Evolutionary conservation across 2,113 vertebrate species (phyloP).

Genomic region (Cephalopholis sonnerati): DNA sequence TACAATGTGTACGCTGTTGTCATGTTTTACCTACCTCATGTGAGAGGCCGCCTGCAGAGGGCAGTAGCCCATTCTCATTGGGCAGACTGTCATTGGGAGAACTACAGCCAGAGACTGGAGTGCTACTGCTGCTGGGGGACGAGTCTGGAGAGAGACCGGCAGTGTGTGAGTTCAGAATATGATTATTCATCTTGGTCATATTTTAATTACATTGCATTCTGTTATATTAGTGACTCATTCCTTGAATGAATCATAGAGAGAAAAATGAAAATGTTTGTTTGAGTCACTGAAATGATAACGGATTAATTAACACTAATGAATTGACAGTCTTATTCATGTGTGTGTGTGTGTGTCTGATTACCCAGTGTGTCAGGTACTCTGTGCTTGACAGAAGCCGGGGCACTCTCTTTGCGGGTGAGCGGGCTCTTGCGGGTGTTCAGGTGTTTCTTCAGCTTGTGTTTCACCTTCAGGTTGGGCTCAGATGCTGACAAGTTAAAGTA

Average conservation of each 20-base stretch:
- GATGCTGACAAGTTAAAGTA: conserved; percentile 82
- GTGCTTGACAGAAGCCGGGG: conserved; percentile 90
- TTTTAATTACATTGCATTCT: neutral
- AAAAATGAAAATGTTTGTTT: neutral
- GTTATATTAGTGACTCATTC: neutral
- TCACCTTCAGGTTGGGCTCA: conserved; percentile 95
- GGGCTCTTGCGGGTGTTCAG: conserved; percentile 93
- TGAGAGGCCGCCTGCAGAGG: conserved; percentile 76
- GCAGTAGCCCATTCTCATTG: conserved; percentile 83
- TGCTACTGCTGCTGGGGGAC: conserved; percentile 96
- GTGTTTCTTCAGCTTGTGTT: conserved; percentile 93
- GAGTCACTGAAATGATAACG: neutral
- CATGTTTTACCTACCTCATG: conserved; percentile 85
- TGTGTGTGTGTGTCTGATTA: conserved; percentile 58
- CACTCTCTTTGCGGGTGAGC: conserved; percentile 93
- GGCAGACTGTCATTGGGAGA: conserved; percentile 94
- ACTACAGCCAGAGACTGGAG: conserved; percentile 93
- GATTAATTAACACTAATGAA: neutral
- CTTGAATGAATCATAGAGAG: neutral
- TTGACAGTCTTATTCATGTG: neutral
- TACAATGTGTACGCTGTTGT: no score
- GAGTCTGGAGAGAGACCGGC: conserved; percentile 86
- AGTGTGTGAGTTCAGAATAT: neutral
- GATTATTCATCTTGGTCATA: neutral
- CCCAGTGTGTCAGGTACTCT: conserved; percentile 89